phyloP scores from a whole-genome alignment of 1,140 invertebrate species.

The Drosophila parabipectinata region DNA sequence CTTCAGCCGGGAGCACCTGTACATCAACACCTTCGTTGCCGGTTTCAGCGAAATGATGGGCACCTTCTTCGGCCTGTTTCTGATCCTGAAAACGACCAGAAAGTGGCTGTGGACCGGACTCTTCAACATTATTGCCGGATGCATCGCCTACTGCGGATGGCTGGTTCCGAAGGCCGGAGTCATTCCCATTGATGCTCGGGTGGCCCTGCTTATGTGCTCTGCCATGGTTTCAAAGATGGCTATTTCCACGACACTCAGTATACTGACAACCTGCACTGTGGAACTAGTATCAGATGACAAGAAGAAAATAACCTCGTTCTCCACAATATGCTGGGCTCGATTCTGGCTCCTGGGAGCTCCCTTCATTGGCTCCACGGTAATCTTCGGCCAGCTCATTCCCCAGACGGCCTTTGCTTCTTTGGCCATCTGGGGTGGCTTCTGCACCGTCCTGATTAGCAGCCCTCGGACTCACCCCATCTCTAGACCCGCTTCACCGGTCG shows the following conservation, averaged over 20 bases:
- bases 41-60: slow-evolving; percentile 83
- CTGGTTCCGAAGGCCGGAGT: slow-evolving; percentile 67
- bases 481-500: slow-evolving; percentile 39
- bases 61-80: slow-evolving; percentile 81
- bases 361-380: slow-evolving; percentile 75
- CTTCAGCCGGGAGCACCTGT: slow-evolving; percentile 83
- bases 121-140: slow-evolving; percentile 78
- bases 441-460: slow-evolving; percentile 73
- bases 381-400: slow-evolving; percentile 78
- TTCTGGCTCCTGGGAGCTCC: slow-evolving; percentile 83
- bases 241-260: slow-evolving; percentile 78
- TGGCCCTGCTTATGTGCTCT: slow-evolving; percentile 75
- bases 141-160: slow-evolving; percentile 78
- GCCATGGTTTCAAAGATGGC: slow-evolving; percentile 83
- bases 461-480: slow-evolving; percentile 76
- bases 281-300: slow-evolving; percentile 78
- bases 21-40: slow-evolving; percentile 80
- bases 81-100: slow-evolving; percentile 74
- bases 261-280: slow-evolving; percentile 82
- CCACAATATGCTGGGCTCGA: slow-evolving; percentile 82
- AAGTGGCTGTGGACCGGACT: slow-evolving; percentile 82
- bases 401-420: slow-evolving; percentile 77
- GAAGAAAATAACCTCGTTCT: slow-evolving; percentile 76
- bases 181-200: slow-evolving; percentile 57
- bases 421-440: slow-evolving; percentile 74